Evolutionary conservation across 2,888 invertebrate species (phyloP), one percentile per base, ranked within the genome.

Genomic region (Gymnocheta viridis): DNA sequence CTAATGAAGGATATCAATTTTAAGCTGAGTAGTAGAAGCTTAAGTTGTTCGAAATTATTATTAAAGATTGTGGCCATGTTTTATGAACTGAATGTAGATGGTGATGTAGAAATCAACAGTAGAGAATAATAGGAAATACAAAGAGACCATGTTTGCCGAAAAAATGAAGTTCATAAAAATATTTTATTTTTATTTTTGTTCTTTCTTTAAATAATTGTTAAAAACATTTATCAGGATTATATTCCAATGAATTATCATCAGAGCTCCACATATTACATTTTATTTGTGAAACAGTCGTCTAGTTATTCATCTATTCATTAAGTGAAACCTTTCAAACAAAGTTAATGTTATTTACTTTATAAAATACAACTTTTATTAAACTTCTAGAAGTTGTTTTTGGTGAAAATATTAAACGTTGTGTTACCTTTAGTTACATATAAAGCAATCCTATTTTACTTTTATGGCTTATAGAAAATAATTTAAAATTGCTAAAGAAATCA

Each of bases 181-280:
- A 35, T 44, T 17, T 49, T 38, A 6, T 51, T 17, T 62, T 14
- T 32, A n/a, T 41, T 47, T 44, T 83, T 81, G 76, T 78, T 87
- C 81, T 76, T n/a, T 47, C 67, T 38, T 54, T 66, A 29, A 66
- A 44, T 78, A 86, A 87, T 86, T 87, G 88, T 87, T 73, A 76
- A 86, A 87, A 87, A 88, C 89, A 90, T 90, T 90, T 89, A 90
- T 90, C 90, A 89, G 87, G 89, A 89, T 90, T 89, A 90, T 87
- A 88, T 89, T 89, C 88, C 88, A 87, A 86, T 89, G 89, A 90
- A 89, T 89, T 90, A 90, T 89, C 89, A 88, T 73, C 54, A 73
- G 17, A 7, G 32, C 64, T 38, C 24, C 73, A 73, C 56, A 35
- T 32, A 67, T 60, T 41, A 44, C 12, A 29, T 17, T 29, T 67